Percentiles rank a stretch among this genome's conserved stretches.
Conservation (phyloP, 2,888 invertebrate genomes). For the Neria commutata region DNA sequence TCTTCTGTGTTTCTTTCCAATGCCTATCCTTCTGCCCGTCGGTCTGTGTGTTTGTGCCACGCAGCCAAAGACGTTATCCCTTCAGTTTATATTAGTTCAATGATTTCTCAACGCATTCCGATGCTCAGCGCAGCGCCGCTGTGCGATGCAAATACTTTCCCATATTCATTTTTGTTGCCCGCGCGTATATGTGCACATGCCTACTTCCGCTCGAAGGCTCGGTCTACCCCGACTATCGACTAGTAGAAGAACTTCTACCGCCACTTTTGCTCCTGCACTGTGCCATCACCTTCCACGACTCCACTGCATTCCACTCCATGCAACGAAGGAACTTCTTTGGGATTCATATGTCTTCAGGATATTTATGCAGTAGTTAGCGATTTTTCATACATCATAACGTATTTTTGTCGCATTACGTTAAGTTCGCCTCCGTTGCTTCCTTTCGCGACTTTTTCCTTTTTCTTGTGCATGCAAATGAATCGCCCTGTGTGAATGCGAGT, state of each 20-base stretch:
- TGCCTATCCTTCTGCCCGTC: neutral
- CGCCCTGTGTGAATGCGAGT: slow-evolving; percentile 20
- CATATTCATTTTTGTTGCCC: too few species aligned
- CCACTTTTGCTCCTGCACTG: slow-evolving; percentile 10
- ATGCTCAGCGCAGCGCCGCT: too few species aligned
- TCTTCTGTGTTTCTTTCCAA: neutral
- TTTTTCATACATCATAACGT: slow-evolving; percentile 47
- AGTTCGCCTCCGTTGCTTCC: slow-evolving; percentile 36
- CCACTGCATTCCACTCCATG: slow-evolving; percentile 8
- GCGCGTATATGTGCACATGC: too few species aligned
- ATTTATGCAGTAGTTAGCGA: slow-evolving; percentile 59
- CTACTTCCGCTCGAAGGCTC: slow-evolving; percentile 1
- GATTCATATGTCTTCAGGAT: slow-evolving; percentile 50
- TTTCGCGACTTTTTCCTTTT: slow-evolving; percentile 28
- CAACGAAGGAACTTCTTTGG: slow-evolving; percentile 36
- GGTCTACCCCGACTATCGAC: neutral
- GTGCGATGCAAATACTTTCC: too few species aligned
- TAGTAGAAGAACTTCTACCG: neutral
- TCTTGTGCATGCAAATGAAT: too few species aligned
- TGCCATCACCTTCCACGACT: neutral
- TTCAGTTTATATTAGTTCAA: slow-evolving; percentile 46
- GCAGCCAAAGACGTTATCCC: too few species aligned
- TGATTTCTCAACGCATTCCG: slow-evolving; percentile 42
- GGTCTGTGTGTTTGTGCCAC: neutral
- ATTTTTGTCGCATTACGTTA: slow-evolving; percentile 60